Evolutionary conservation across 2,888 invertebrate species (phyloP).

Genomic region (Lithosia quadra): DNA sequence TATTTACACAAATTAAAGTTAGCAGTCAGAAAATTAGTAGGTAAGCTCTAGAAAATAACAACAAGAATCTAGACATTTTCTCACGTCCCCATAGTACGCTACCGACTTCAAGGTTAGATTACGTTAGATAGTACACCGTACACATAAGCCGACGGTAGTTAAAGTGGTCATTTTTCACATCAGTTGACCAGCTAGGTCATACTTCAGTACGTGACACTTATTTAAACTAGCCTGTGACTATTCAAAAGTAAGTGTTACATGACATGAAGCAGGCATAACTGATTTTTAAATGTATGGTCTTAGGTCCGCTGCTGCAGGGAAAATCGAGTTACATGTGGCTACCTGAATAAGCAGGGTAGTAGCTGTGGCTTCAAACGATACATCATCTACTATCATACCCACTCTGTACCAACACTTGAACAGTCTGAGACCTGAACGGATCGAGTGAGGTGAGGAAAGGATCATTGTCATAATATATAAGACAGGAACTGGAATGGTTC

Average conservation of each 20-base stretch:
- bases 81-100: slow-evolving; percentile 68
- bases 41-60: slow-evolving; percentile 10
- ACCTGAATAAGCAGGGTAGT: no score
- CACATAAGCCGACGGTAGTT: slow-evolving; percentile 57
- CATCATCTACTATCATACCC: no score
- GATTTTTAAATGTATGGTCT: background rate
- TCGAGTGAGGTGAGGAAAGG: no score
- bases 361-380: no score
- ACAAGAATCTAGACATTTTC: slow-evolving; percentile 62
- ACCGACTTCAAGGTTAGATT: slow-evolving; percentile 77
- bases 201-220: slow-evolving; percentile 58
- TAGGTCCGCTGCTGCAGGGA: no score
- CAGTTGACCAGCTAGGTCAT: slow-evolving; percentile 74
- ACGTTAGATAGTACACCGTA: slow-evolving; percentile 61
- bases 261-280: background rate
- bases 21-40: background rate
- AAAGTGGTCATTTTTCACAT: slow-evolving; percentile 64
- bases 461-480: no score
- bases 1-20: slow-evolving; percentile 6
- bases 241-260: slow-evolving; percentile 13
- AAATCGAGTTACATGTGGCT: no score
- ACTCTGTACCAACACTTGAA: no score
- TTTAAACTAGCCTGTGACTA: slow-evolving; percentile 42
- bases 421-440: no score
- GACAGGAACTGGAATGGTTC: no score